Percentiles rank a stretch among this genome's conserved stretches.
phyloP scores from a whole-genome alignment of 92 coral and sea anemone species.

The Phymanthus crucifer region DNA sequence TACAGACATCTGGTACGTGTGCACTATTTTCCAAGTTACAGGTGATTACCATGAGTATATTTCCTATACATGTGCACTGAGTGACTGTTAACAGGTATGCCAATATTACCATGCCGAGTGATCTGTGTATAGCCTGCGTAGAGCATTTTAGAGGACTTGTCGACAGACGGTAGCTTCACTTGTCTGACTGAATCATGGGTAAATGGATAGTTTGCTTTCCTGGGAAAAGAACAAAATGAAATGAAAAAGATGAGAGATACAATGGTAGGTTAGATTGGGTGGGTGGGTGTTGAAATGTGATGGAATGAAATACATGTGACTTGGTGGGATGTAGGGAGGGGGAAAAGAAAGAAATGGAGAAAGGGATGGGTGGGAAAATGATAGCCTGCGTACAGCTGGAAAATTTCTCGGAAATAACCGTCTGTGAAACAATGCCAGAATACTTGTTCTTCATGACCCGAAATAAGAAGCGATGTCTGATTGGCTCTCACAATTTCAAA shows the following conservation, averaged over 20 bases:
- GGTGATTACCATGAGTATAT: constrained; percentile 8
- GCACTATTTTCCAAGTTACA: neutral
- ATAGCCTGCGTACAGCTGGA: no score
- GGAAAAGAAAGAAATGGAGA: neutral
- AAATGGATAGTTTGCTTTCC: constrained; percentile 70
- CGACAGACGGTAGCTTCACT: constrained; percentile 74
- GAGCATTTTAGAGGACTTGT: constrained; percentile 51
- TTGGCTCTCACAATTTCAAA: no score
- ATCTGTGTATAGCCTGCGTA: constrained; percentile 68
- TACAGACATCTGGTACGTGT: no score
- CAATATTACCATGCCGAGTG: constrained; percentile 50
- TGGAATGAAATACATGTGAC: neutral
- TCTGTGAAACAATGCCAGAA: no score
- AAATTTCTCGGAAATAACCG: no score
- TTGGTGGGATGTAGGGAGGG: neutral
- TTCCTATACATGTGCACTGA: constrained; percentile 22
- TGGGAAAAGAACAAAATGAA: constrained; percentile 12
- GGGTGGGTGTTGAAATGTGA: neutral
- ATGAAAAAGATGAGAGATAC: neutral
- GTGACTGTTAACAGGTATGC: constrained; percentile 28
- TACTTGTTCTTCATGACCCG: no score
- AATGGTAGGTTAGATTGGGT: neutral
- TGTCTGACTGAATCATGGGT: constrained; percentile 55
- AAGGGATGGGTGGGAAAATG: neutral
- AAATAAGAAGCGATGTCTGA: no score